Evolutionary conservation across 1,140 invertebrate species (phyloP), one percentile per base, ranked within the genome.

Genomic region (Scaptodrosophila lebanonensis): DNA sequence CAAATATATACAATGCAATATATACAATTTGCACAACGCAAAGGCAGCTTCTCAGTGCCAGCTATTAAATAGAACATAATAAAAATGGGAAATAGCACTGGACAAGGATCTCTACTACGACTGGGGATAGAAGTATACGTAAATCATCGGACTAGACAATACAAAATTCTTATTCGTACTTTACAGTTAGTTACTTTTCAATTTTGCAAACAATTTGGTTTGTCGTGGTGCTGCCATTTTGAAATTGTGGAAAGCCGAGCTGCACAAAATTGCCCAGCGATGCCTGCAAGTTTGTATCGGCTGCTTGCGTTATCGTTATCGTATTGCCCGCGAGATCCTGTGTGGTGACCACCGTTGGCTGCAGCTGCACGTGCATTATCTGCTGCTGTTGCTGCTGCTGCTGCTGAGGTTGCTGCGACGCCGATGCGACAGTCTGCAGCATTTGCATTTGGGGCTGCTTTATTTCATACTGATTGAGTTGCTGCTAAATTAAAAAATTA

Each of bases 271-370:
- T 86, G 1, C 69, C 65, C 35, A 86, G 40, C 16, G 76, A 79
- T 35, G 65, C 38, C 33, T 66, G 61, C 16, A 85, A 59, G 56
- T 69, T 83, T 9, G 71, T 56, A 17, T 85, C 84, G 16, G 76
- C 49, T 3, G 82, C 70, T 48, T 84, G 83, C 5, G 76, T 86
- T 27, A 86, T 85, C 4, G 84, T 86, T 30, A 86, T 84, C 9
- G 84, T 86, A 36, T 72, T 82, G 0, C 77, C 67, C 17, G 75
- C 65, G 12, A 86, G 25, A 59, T 86, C 77, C 38, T 75, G 66
- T 15, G 77, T 67, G 22, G 73, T 75, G 2, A 82, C 75, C 15
- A 86, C 54, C 7, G 33, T 57, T 6, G 18, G 36, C 30, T 52
- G 57, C n/a, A 61, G 17, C 47, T 61, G 63, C 11, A 53, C 49